Conservation (phyloP, 1,140 invertebrate genomes). For the Delia radicum region DNA sequence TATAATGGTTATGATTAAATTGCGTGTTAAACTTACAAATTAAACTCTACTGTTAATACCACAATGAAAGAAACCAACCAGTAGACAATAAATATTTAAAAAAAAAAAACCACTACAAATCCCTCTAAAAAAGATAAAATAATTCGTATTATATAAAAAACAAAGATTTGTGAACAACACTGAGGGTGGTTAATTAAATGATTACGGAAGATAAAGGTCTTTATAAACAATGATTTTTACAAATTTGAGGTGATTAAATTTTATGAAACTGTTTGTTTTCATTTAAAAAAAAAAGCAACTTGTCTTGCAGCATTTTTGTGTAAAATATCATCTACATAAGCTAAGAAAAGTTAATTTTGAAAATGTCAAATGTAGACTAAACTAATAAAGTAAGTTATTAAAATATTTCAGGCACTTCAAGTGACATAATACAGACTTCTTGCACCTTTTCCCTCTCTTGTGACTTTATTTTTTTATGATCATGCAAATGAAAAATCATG, state of each 20-base stretch:
- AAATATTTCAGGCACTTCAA: not conserved
- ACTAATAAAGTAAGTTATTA: not conserved
- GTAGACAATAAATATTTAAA: not conserved
- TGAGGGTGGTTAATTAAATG: too few relatives aligned
- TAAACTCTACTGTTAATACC: not conserved
- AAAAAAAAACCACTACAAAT: not conserved
- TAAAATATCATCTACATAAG: too few relatives aligned
- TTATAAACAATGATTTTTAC: not conserved
- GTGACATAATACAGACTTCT: too few relatives aligned
- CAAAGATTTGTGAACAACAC: too few relatives aligned
- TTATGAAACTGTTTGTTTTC: not conserved
- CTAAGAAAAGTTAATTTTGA: too few relatives aligned
- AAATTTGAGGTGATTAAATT: not conserved
- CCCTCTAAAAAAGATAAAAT: too few relatives aligned
- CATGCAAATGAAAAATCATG: not conserved
- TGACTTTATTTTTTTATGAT: not conserved
- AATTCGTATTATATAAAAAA: not conserved
- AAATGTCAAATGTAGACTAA: slow-evolving; percentile 2
- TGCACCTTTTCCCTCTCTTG: not conserved
- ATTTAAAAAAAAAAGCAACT: not conserved
- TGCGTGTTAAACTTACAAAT: slow-evolving; percentile 15
- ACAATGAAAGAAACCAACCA: not conserved
- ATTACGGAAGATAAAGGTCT: too few relatives aligned
- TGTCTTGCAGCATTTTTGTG: not conserved
- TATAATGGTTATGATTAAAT: slow-evolving; percentile 6